A percentile compares a stretch with the other conserved stretches of the same genome.
phyloP scores from a whole-genome alignment of 2,797 vertebrate species.

The Austrolebias charrua region DNA sequence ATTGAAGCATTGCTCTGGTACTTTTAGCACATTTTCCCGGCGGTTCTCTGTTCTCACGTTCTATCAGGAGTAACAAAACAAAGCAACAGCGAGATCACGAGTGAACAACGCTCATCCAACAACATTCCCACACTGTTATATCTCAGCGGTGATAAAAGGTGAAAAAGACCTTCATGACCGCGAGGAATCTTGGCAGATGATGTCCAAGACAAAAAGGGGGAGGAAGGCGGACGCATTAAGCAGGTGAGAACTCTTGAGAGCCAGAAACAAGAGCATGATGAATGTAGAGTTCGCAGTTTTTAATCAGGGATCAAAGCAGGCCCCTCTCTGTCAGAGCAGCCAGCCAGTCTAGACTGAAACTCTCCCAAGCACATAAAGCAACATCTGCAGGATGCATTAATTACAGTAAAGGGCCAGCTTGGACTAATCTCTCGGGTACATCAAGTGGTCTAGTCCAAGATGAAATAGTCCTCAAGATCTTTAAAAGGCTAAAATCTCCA shows the following conservation, averaged over 20 bases:
- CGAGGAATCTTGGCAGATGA: constrained; percentile 49
- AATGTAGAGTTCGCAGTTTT: constrained; percentile 80
- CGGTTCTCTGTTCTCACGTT: constrained; percentile 8
- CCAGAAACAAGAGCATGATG: constrained; percentile 76
- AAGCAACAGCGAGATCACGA: constrained; percentile 18
- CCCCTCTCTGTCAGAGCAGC: constrained; percentile 76
- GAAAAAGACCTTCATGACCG: constrained; percentile 51
- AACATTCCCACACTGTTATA: constrained; percentile 8
- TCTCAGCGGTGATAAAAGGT: constrained; percentile 47
- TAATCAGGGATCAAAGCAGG: constrained; percentile 85
- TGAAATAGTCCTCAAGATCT: constrained; percentile 3
- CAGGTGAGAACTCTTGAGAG: constrained; percentile 58
- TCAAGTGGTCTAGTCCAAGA: constrained; percentile 28
- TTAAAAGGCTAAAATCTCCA: background rate
- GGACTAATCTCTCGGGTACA: constrained; percentile 57
- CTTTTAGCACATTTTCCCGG: background rate
- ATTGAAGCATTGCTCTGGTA: background rate
- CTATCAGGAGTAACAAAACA: background rate
- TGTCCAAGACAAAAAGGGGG: constrained; percentile 24
- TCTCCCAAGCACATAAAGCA: constrained; percentile 80
- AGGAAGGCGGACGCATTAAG: constrained; percentile 40
- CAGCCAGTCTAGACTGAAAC: constrained; percentile 83
- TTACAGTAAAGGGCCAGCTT: constrained; percentile 75
- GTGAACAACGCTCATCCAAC: constrained; percentile 11
- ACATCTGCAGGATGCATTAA: constrained; percentile 83